phyloP scores from a whole-genome alignment of 2,113 vertebrate species.

The Anthoscopus minutus region DNA sequence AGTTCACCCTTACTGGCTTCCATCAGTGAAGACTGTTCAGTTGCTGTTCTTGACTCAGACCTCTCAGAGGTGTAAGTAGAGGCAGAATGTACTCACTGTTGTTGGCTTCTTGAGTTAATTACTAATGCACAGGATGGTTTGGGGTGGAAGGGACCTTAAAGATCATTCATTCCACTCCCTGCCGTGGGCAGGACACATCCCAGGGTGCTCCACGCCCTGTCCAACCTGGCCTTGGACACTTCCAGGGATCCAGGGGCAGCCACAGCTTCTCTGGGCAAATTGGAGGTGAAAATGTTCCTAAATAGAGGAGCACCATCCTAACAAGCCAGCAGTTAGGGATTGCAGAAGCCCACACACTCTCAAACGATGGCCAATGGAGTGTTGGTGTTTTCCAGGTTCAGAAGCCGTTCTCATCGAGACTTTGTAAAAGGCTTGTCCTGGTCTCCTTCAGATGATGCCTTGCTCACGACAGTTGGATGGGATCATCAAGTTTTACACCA shows the following conservation, averaged over 20 bases:
- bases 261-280: background rate
- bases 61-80: constrained; percentile 86
- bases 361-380: background rate
- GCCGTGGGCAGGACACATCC: background rate
- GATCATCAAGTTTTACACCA: constrained; percentile 95
- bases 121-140: background rate
- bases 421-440: constrained; percentile 87
- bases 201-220: background rate
- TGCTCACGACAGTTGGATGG: constrained; percentile 91
- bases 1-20: constrained; percentile 86
- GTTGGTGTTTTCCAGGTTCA: constrained; percentile 71
- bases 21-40: constrained; percentile 89
- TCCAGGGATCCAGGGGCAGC: background rate
- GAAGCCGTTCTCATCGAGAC: constrained; percentile 83
- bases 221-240: background rate
- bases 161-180: background rate
- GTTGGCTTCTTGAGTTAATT: background rate
- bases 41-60: constrained; percentile 82
- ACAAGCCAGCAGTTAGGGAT: background rate
- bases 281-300: background rate
- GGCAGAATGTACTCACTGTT: background rate
- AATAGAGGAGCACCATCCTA: background rate
- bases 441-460: constrained; percentile 78
- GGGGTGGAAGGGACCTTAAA: background rate
- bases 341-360: background rate